Evolutionary conservation across 1,140 invertebrate genomes (phyloP).

Genomic region (Caerostris extrusa): DNA sequence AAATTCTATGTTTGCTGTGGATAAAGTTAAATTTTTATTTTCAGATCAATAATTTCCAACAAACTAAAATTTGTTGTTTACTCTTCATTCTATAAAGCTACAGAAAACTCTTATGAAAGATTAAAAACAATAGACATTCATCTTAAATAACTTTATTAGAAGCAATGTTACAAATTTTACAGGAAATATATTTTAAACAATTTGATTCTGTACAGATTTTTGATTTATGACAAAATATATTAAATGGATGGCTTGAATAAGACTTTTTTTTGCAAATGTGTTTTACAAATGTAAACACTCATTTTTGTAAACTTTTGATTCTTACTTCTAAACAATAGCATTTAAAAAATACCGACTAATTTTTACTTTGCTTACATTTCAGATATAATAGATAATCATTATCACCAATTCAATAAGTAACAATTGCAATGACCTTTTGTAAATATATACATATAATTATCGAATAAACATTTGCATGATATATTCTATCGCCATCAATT

Average conservation of each 20-base stretch:
- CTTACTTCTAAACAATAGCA: not conserved
- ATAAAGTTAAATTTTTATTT: not conserved
- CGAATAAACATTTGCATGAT: not conserved
- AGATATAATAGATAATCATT: too few relatives aligned
- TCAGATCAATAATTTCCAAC: not conserved
- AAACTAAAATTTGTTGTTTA: too few relatives aligned
- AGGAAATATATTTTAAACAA: slow-evolving; percentile 64
- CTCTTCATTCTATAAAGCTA: too few relatives aligned
- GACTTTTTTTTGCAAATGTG: slow-evolving; percentile 1
- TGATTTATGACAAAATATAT: slow-evolving; percentile 71
- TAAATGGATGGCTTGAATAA: slow-evolving; percentile 64
- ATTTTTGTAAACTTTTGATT: not conserved
- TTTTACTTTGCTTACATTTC: too few relatives aligned
- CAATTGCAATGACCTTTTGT: too few relatives aligned
- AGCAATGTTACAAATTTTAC: slow-evolving; percentile 72
- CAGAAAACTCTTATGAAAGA: not conserved
- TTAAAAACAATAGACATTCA: not conserved
- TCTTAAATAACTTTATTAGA: slow-evolving; percentile 74
- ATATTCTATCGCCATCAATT: slow-evolving; percentile 7
- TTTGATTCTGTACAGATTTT: slow-evolving; percentile 73
- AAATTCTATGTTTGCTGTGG: not conserved
- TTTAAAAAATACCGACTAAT: not conserved
- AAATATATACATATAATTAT: too few relatives aligned
- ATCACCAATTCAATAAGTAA: too few relatives aligned
- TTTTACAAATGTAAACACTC: not conserved